Conservation (phyloP, 2,888 invertebrate species). For the Drosophila neotestacea region DNA sequence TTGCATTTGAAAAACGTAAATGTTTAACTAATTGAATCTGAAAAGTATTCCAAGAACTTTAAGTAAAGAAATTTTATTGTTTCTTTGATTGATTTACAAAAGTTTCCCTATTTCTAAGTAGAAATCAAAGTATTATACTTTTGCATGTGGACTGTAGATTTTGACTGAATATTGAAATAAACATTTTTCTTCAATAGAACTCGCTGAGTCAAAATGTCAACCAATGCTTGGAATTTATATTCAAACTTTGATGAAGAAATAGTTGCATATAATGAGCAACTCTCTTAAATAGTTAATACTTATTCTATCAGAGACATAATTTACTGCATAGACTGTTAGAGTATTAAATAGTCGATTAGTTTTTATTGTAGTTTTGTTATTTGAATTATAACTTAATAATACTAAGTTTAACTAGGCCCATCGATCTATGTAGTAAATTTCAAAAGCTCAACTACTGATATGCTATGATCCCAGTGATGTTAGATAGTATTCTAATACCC, state of each 20-base stretch:
- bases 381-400: neutral
- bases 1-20: neutral
- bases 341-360: neutral
- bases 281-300: too few species aligned
- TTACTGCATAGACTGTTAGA: neutral
- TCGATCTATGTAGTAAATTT: neutral
- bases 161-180: too few species aligned
- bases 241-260: too few species aligned
- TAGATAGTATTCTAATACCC: neutral
- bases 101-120: neutral
- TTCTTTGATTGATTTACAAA: neutral
- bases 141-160: too few species aligned
- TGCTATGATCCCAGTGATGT: neutral
- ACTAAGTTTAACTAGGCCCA: neutral
- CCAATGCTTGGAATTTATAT: too few species aligned
- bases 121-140: neutral
- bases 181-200: too few species aligned
- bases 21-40: neutral
- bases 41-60: neutral
- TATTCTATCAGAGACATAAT: neutral
- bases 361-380: too few species aligned
- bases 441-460: neutral
- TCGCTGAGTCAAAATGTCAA: neutral
- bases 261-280: too few species aligned
- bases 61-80: neutral